These are phyloP conservation scores for Umimayanthus kanabou DNA, from an alignment of 92 coral and sea anemone genomes.

Conservation along the genomic window DNA sequence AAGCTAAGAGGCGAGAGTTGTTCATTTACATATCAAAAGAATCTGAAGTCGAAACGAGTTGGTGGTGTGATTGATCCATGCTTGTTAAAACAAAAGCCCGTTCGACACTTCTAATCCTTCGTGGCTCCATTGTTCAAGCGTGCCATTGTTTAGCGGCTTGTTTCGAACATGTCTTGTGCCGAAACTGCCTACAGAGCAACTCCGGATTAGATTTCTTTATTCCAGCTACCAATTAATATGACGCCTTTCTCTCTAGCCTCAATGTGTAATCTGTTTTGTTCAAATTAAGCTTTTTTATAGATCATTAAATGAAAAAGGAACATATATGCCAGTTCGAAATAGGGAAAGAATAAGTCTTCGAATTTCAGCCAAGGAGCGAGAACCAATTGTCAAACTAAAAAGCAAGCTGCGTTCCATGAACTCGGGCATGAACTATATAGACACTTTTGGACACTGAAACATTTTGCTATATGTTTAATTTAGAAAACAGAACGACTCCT, in stretches of 20 bases:
- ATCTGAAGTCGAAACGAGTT: background rate
- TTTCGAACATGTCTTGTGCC: slow-evolving; percentile 9
- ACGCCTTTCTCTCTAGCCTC: background rate
- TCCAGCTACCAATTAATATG: background rate
- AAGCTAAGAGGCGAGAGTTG: background rate
- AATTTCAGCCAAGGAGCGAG: too few species aligned
- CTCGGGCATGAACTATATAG: too few species aligned
- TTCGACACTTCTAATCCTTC: background rate
- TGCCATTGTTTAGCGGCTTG: background rate
- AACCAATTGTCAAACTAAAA: too few species aligned
- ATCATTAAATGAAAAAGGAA: background rate
- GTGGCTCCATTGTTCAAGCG: background rate
- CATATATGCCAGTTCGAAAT: too few species aligned
- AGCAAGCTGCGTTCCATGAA: too few species aligned
- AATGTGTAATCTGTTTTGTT: background rate
- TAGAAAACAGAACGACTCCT: too few species aligned
- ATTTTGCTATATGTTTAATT: too few species aligned
- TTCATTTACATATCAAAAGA: slow-evolving; percentile 39
- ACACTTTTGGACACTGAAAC: too few species aligned
- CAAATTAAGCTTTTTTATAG: background rate
- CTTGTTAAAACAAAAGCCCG: slow-evolving; percentile 1
- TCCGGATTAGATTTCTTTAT: background rate
- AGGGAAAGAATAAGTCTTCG: too few species aligned
- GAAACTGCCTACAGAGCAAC: slow-evolving; percentile 14
- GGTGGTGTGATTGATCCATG: background rate